Conservation (phyloP, 2,113 vertebrate genomes). For the Ardeotis arabs region DNA sequence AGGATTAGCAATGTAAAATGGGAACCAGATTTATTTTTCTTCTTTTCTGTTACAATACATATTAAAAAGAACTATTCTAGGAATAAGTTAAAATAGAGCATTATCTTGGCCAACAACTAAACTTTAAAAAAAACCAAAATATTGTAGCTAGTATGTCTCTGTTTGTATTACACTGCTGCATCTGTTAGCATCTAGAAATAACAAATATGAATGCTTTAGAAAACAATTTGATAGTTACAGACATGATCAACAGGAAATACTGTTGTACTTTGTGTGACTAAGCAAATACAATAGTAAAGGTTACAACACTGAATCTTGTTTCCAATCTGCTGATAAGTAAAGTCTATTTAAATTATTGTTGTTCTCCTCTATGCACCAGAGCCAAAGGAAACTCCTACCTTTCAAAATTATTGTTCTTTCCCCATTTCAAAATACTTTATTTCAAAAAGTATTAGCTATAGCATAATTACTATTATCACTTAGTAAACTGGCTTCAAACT, state of each 20-base stretch:
- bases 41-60: not conserved
- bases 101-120: not conserved
- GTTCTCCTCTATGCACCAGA: not conserved
- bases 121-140: not conserved
- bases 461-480: not conserved
- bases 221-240: not conserved
- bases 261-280: not conserved
- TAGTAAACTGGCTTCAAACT: not conserved
- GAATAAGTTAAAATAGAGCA: not conserved
- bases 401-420: constrained; percentile 4
- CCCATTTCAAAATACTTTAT: not conserved
- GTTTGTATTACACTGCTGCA: constrained; percentile 5
- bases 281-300: not conserved
- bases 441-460: too few relatives aligned
- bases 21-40: not conserved
- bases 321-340: not conserved
- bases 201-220: not conserved
- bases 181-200: not conserved
- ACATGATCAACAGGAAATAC: not conserved
- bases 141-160: not conserved
- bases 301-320: not conserved
- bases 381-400: not conserved
- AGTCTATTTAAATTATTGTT: not conserved
- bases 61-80: not conserved
- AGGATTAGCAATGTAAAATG: not conserved